These are phyloP conservation scores for Pangasianodon gigas DNA, from an alignment of 2,113 vertebrate species.

Conservation along the genomic window DNA sequence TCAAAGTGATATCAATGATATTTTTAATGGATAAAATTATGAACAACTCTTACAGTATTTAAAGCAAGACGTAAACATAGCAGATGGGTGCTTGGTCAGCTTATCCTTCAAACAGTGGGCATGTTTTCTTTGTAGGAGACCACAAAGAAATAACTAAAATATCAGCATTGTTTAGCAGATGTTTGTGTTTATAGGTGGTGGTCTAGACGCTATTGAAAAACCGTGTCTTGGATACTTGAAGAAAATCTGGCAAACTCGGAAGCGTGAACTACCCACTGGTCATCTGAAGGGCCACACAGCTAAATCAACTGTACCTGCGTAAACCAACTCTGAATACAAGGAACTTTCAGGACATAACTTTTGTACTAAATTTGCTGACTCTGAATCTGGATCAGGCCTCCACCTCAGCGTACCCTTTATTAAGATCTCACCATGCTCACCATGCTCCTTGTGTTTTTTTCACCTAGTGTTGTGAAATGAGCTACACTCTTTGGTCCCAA, in stretches of 20 bases:
- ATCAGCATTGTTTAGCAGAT: neutral
- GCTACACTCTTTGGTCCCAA: neutral
- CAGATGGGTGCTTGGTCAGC: neutral
- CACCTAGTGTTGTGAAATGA: neutral
- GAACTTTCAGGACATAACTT: neutral
- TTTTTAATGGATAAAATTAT: neutral
- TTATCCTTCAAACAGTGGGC: neutral
- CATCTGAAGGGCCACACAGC: neutral
- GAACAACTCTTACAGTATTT: neutral
- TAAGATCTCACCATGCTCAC: neutral
- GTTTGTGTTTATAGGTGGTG: neutral
- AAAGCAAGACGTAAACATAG: neutral
- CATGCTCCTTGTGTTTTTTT: neutral
- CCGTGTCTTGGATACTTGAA: neutral
- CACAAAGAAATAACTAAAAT: neutral
- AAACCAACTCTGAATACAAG: neutral
- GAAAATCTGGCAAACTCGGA: neutral
- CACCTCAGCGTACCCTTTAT: neutral
- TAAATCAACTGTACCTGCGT: neutral
- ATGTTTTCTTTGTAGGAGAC: neutral
- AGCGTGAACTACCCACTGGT: neutral
- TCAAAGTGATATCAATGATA: neutral
- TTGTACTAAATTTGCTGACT: neutral
- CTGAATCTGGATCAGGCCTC: neutral
- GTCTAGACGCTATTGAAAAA: neutral